Evolutionary conservation across 2,797 vertebrate genomes (phyloP).

Genomic region (Acrossocheilus wenchowensis): DNA sequence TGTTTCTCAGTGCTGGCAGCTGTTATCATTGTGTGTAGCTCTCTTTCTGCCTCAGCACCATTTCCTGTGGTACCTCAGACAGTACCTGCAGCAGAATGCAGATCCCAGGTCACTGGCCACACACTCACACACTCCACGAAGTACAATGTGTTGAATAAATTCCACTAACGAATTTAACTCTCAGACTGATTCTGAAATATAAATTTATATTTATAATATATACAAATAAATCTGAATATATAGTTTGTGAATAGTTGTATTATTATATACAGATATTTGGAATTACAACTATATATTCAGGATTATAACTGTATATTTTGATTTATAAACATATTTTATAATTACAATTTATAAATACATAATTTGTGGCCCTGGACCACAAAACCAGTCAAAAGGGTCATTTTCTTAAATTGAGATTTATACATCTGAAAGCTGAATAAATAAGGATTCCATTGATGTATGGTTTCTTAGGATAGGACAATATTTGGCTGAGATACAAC

Average conservation of each 20-base stretch:
- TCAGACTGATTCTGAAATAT: not conserved
- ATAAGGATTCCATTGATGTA: too few relatives aligned
- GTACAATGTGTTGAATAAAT: not conserved
- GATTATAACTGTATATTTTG: not conserved
- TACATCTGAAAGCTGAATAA: too few relatives aligned
- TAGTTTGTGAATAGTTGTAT: not conserved
- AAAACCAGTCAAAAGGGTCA: too few relatives aligned
- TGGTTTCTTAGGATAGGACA: too few relatives aligned
- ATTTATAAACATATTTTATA: not conserved
- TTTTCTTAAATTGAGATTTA: too few relatives aligned
- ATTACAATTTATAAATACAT: not conserved
- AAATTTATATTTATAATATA: not conserved
- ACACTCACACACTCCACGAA: not conserved
- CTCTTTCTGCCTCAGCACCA: slow-evolving; percentile 95
- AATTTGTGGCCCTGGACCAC: too few relatives aligned
- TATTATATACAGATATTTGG: not conserved
- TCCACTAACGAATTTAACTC: not conserved
- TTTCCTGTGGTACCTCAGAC: slow-evolving; percentile 93
- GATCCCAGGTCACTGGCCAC: slow-evolving; percentile 84
- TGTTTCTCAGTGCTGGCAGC: slow-evolving; percentile 90
- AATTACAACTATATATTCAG: not conserved
- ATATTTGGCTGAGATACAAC: too few relatives aligned
- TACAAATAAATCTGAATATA: not conserved
- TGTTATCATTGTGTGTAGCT: slow-evolving; percentile 92
- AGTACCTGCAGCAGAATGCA: slow-evolving; percentile 88